A percentile compares a stretch with the other conserved stretches of the same genome.
Evolutionary conservation across 1,140 invertebrate species (phyloP).

Genomic region (Heliconius eleuchia): DNA sequence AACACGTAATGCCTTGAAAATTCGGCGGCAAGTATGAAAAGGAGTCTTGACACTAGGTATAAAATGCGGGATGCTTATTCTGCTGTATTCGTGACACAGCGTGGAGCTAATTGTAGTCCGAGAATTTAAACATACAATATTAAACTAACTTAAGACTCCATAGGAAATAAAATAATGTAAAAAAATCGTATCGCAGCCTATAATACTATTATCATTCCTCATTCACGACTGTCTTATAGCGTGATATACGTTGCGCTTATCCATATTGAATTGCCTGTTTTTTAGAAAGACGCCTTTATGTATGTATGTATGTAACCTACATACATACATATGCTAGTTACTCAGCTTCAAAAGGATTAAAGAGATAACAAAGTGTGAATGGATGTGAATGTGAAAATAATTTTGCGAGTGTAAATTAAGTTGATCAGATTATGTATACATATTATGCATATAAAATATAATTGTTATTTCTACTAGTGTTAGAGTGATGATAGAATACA

Average conservation of each 20-base stretch:
- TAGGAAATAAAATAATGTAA: neutral
- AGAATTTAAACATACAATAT: too few species aligned
- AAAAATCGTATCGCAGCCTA: slow-evolving; percentile 34
- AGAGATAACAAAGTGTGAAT: neutral
- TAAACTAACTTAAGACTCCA: too few species aligned
- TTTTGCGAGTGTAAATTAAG: neutral
- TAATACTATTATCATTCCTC: slow-evolving; percentile 52
- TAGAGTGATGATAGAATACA: too few species aligned
- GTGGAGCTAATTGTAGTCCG: too few species aligned
- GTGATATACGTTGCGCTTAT: slow-evolving; percentile 51
- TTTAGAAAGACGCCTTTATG: slow-evolving; percentile 18
- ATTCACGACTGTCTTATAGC: slow-evolving; percentile 64
- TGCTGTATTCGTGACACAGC: too few species aligned
- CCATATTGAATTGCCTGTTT: slow-evolving; percentile 40
- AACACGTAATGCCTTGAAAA: too few species aligned
- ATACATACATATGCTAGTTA: slow-evolving; percentile 7
- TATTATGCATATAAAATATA: neutral
- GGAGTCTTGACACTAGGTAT: too few species aligned
- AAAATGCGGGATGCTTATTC: too few species aligned
- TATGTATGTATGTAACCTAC: slow-evolving; percentile 1
- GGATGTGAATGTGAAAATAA: neutral
- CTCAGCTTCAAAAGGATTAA: slow-evolving; percentile 4
- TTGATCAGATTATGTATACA: neutral
- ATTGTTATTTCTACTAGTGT: neutral
- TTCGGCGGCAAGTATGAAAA: too few species aligned